Evolutionary conservation across 2,113 vertebrate genomes (phyloP).

Genomic region (Trogon melanurus): DNA sequence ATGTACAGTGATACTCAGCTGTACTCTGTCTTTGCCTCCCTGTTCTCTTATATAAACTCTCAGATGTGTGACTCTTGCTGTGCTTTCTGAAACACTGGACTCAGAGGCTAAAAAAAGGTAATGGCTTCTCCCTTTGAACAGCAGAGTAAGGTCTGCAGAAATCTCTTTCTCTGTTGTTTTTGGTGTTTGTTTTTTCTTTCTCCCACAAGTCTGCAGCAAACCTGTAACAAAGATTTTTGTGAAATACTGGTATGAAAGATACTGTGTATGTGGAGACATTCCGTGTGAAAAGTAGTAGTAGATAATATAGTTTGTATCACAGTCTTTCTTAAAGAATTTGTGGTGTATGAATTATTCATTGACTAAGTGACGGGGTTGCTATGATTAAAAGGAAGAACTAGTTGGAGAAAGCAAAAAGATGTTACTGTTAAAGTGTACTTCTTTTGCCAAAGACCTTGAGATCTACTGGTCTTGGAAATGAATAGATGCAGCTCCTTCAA

Average conservation of each 20-base stretch:
- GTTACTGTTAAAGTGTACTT: background rate
- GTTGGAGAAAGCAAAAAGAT: background rate
- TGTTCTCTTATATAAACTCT: background rate
- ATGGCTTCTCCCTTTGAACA: background rate
- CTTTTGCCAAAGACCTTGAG: background rate
- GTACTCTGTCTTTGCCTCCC: background rate
- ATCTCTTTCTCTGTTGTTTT: background rate
- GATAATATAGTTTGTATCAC: background rate
- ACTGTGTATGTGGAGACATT: background rate
- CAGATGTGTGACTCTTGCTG: background rate
- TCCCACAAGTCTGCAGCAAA: background rate
- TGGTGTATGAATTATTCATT: background rate
- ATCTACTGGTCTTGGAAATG: background rate
- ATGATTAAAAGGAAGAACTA: background rate
- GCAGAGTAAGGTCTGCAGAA: background rate
- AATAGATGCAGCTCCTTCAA: background rate
- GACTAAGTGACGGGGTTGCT: background rate
- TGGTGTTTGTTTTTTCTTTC: background rate
- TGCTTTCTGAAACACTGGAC: background rate
- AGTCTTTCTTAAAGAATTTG: background rate
- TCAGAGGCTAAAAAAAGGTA: background rate
- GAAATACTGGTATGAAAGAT: background rate
- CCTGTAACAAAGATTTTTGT: background rate
- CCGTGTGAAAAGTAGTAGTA: background rate
- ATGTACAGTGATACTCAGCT: background rate